Conservation (phyloP, 1,140 invertebrate species). For the Brachionus manjavacas region DNA sequence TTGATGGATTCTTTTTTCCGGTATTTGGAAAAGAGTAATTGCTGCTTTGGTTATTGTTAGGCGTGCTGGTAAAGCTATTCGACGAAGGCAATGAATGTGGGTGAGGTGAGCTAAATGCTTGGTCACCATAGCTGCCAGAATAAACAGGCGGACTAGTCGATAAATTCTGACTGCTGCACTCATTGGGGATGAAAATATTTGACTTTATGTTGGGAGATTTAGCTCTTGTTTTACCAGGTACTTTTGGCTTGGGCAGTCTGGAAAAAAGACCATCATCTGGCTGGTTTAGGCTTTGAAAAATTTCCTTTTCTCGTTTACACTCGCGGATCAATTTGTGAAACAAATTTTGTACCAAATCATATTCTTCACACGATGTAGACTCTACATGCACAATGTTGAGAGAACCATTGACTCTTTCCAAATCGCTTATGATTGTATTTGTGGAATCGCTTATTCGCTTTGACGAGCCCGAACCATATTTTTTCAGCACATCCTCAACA, state of each 20-base stretch:
- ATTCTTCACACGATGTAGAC: slow-evolving; percentile 17
- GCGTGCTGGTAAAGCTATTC: not conserved
- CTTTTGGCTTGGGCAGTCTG: not conserved
- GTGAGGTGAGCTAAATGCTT: not conserved
- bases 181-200: not conserved
- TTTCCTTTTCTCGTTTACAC: not conserved
- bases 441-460: slow-evolving; percentile 15
- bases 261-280: not conserved
- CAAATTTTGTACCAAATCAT: not conserved
- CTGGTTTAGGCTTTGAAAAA: not conserved
- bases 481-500: not conserved
- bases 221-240: not conserved
- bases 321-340: slow-evolving; percentile 3
- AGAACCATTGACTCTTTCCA: not conserved
- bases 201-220: not conserved
- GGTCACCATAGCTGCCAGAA: not conserved
- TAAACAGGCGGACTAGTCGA: not conserved
- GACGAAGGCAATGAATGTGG: not conserved
- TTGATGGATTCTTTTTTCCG: not conserved
- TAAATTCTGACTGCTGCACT: not conserved
- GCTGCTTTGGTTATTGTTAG: not conserved
- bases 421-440: slow-evolving; percentile 13
- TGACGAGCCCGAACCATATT: not conserved
- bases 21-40: not conserved
- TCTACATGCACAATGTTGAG: not conserved